Conservation (phyloP, 2,113 vertebrate genomes). For the Neoarius graeffei region DNA sequence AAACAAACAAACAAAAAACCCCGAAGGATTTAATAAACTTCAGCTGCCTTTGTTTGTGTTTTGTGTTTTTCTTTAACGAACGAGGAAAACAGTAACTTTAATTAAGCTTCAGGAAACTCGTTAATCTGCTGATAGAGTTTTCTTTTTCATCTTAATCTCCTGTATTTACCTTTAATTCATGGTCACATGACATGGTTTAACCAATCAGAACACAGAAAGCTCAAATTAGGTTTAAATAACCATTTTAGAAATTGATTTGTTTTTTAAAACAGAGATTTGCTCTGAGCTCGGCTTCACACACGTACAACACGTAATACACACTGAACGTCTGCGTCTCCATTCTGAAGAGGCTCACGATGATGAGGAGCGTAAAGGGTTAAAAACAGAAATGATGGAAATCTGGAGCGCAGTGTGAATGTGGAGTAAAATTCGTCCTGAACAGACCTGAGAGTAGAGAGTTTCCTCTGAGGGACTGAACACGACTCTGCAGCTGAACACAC, state of each 20-base stretch:
- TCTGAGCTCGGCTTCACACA: too few species aligned
- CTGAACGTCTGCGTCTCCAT: neutral
- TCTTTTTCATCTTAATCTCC: too few species aligned
- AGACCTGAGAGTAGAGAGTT: slow-evolving; percentile 76
- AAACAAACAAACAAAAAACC: neutral
- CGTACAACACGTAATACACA: neutral
- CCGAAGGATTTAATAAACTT: too few species aligned
- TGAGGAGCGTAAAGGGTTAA: neutral
- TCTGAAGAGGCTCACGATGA: neutral
- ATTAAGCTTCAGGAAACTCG: too few species aligned
- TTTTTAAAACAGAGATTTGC: too few species aligned
- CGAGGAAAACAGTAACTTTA: too few species aligned
- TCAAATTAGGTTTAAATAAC: neutral
- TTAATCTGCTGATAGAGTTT: too few species aligned
- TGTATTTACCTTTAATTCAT: neutral
- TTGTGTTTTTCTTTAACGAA: too few species aligned
- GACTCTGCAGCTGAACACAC: slow-evolving; percentile 75
- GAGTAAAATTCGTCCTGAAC: neutral
- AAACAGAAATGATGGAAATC: neutral
- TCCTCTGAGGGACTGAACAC: slow-evolving; percentile 80
- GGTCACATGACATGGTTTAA: neutral
- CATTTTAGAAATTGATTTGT: neutral
- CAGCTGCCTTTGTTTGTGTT: too few species aligned
- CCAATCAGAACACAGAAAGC: neutral
- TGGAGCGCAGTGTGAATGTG: neutral